Evolutionary conservation across 2,113 vertebrate species (phyloP).

Genomic region (Numenius arquata): DNA sequence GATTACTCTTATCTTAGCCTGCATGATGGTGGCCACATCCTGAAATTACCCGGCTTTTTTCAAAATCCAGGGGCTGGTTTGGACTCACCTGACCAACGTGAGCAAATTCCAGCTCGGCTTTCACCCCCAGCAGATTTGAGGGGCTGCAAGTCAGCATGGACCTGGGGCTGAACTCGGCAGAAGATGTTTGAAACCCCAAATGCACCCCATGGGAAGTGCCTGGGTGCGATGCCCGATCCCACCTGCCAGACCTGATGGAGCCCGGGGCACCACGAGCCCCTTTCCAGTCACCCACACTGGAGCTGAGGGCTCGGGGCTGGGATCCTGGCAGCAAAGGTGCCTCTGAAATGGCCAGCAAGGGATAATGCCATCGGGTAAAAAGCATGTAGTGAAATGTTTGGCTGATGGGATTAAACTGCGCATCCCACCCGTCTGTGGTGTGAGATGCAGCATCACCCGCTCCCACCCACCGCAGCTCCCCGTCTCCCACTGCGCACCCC

Average conservation of each 20-base stretch:
- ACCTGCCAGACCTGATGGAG: not conserved
- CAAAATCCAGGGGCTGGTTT: not conserved
- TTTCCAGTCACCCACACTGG: fast-evolving
- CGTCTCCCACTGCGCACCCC: fast-evolving
- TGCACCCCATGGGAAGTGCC: not conserved
- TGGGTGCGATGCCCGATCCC: not conserved
- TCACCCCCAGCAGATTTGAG: not conserved
- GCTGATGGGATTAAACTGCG: not conserved
- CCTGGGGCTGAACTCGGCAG: not conserved
- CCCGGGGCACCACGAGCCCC: not conserved
- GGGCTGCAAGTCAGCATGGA: not conserved
- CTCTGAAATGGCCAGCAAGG: not conserved
- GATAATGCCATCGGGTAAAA: not conserved
- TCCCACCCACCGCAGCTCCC: fast-evolving
- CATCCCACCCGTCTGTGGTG: not conserved
- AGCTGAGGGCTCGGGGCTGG: not conserved
- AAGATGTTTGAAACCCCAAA: not conserved
- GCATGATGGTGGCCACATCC: not conserved
- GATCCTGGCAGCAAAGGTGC: not conserved
- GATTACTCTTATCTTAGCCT: constrained; percentile 52
- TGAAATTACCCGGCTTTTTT: constrained; percentile 1
- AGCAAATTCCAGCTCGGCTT: not conserved
- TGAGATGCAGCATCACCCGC: not conserved
- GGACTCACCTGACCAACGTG: fast-evolving
- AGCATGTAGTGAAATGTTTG: not conserved